These are phyloP conservation scores for Acheta domesticus DNA, from an alignment of 2,888 invertebrate species.

Conservation along the genomic window DNA sequence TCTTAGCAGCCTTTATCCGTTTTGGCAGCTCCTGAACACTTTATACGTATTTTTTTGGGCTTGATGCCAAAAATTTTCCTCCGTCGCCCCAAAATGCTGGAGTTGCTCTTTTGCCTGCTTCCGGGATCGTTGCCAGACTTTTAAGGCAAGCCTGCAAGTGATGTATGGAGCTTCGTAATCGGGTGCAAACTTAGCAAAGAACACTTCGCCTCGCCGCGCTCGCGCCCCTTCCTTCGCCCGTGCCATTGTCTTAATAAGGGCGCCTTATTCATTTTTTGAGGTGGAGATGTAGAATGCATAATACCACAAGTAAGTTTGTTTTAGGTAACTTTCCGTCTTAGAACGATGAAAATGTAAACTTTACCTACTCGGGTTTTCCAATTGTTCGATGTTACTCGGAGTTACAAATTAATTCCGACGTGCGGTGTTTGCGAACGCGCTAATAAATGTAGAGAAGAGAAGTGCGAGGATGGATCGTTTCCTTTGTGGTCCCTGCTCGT, in stretches of 20 bases:
- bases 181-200: constrained; percentile 10
- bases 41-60: constrained; percentile 12
- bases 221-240: neutral
- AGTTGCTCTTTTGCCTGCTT: constrained; percentile 1
- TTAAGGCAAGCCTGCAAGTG: constrained; percentile 18
- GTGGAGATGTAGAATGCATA: neutral
- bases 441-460: neutral
- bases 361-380: neutral
- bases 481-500: constrained; percentile 7
- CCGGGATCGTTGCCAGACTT: constrained; percentile 1
- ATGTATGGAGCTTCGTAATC: constrained; percentile 10
- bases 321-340: neutral
- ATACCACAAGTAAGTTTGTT: constrained; percentile 18
- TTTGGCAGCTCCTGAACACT: constrained; percentile 18
- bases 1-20: constrained; percentile 18
- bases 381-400: constrained; percentile 11
- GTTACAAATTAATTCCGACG: neutral
- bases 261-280: constrained; percentile 1
- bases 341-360: neutral
- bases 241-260: constrained; percentile 18
- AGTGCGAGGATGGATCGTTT: neutral
- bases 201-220: neutral
- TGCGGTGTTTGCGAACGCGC: neutral
- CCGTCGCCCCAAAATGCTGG: constrained; percentile 5
- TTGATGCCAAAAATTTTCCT: neutral